Percentiles rank a stretch among this genome's conserved stretches.
Conservation (phyloP, 2,113 vertebrate species). For the Ifrita kowaldi region DNA sequence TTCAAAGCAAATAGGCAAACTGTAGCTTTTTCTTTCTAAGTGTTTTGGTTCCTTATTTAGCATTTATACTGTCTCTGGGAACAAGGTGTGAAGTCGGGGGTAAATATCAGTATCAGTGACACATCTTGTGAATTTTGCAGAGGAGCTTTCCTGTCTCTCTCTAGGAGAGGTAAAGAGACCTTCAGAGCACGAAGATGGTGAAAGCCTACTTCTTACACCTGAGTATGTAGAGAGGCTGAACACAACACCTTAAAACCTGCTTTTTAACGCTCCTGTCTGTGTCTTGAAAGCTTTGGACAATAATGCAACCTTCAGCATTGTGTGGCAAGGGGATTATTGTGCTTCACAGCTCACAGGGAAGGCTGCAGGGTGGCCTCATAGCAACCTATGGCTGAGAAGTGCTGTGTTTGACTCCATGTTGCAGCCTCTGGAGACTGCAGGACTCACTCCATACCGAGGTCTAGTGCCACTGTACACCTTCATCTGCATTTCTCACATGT, state of each 20-base stretch:
- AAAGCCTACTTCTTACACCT: background rate
- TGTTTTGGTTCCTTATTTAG: background rate
- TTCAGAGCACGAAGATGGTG: background rate
- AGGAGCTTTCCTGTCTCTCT: fast-evolving
- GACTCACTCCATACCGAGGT: background rate
- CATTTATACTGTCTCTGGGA: background rate
- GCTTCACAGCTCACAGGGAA: background rate
- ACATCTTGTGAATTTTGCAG: background rate
- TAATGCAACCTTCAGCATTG: background rate
- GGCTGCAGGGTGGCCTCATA: background rate
- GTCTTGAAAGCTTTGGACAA: background rate
- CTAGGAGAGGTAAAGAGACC: background rate
- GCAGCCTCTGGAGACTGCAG: background rate
- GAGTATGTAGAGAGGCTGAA: background rate
- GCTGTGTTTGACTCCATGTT: background rate
- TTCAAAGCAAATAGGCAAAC: background rate
- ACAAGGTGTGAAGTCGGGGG: background rate
- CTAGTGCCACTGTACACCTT: background rate
- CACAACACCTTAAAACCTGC: background rate
- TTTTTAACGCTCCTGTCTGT: background rate
- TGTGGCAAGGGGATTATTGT: background rate
- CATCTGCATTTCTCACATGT: background rate
- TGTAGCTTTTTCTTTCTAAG: background rate
- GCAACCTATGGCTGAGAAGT: background rate
- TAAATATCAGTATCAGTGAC: background rate